Percentiles rank a stretch among this genome's conserved stretches.
These are phyloP conservation scores for Paracyclopina nana DNA, from an alignment of 1,140 invertebrate genomes.

Conservation along the genomic window DNA sequence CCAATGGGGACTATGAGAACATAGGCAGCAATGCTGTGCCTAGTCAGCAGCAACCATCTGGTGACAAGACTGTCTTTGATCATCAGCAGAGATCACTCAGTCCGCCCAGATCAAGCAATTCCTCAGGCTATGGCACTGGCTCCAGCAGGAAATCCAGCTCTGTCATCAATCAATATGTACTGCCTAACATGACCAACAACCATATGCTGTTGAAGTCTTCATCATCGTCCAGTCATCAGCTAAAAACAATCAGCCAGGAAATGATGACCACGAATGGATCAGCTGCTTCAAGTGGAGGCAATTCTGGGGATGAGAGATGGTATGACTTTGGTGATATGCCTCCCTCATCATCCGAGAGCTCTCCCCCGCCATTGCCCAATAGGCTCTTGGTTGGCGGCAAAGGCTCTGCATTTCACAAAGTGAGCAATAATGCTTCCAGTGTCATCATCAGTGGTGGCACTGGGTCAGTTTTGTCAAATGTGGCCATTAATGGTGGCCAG, in stretches of 20 bases:
- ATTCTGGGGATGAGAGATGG: constrained; percentile 2
- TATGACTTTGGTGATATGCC: constrained; percentile 6
- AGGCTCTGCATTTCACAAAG: constrained; percentile 6
- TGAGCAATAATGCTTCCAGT: no score
- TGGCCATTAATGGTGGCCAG: constrained; percentile 17
- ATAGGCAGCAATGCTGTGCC: no score
- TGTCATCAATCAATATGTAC: no score
- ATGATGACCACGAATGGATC: constrained; percentile 7
- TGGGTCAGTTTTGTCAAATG: no score
- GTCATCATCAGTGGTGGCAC: no score
- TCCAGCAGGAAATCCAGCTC: constrained; percentile 47
- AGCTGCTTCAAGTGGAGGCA: not conserved
- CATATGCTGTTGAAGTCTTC: no score
- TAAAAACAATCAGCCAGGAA: constrained; percentile 2
- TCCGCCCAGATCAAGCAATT: constrained; percentile 56
- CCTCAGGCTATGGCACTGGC: constrained; percentile 62
- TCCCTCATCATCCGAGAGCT: not conserved
- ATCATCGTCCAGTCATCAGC: no score
- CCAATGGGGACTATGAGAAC: constrained; percentile 51
- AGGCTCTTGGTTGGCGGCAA: not conserved
- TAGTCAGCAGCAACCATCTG: constrained; percentile 5
- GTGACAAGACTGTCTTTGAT: constrained; percentile 13
- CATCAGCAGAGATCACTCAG: constrained; percentile 38
- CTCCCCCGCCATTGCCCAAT: constrained; percentile 3
- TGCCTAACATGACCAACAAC: no score